Conservation (phyloP, 2,113 vertebrate genomes). For the Xiphias gladius region DNA sequence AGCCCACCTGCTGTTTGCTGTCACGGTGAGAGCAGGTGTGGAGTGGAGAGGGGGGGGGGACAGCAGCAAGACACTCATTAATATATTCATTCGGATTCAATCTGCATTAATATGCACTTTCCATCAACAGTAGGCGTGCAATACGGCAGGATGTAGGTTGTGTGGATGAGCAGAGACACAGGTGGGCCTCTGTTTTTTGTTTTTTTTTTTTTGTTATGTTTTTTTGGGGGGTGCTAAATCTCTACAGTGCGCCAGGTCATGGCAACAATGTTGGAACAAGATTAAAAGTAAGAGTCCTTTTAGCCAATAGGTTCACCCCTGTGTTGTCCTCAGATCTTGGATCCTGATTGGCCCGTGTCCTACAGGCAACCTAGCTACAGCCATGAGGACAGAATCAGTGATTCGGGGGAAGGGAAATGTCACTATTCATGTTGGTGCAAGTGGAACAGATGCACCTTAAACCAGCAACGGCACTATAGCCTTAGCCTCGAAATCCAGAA, state of each 20-base stretch:
- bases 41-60: constrained; percentile 42
- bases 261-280: constrained; percentile 47
- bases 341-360: constrained; percentile 24
- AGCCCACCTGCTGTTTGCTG: constrained; percentile 59
- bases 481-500: constrained; percentile 47
- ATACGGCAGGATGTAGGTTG: constrained; percentile 26
- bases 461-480: too few relatives aligned
- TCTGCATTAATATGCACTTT: constrained; percentile 38
- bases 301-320: constrained; percentile 29
- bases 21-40: constrained; percentile 38
- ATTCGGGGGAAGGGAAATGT: constrained; percentile 16
- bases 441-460: constrained; percentile 63
- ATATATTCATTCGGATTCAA: constrained; percentile 56
- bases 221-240: too few relatives aligned
- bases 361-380: constrained; percentile 41
- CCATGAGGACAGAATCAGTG: constrained; percentile 1
- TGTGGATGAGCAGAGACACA: constrained; percentile 25
- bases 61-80: constrained; percentile 66
- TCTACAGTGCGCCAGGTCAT: constrained; percentile 40
- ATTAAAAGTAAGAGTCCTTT: constrained; percentile 46
- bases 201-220: constrained; percentile 4
- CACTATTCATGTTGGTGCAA: constrained; percentile 55
- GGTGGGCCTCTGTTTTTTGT: constrained; percentile 34
- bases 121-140: constrained; percentile 20
- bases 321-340: constrained; percentile 28